Evolutionary conservation across 1,140 invertebrate genomes (phyloP).

Genomic region (Probaryconus sp.): DNA sequence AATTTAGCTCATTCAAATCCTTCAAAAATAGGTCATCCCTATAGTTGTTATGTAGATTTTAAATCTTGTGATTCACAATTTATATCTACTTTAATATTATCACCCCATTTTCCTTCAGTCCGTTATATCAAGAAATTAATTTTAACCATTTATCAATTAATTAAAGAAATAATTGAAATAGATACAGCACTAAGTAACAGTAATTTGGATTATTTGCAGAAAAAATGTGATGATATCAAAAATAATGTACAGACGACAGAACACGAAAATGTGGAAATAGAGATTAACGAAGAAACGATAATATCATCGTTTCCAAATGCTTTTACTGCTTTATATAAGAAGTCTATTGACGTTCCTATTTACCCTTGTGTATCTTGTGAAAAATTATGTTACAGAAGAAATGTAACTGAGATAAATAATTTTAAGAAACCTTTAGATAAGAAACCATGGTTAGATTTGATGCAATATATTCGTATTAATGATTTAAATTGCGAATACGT

Average conservation of each 20-base stretch:
- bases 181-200: not conserved
- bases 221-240: no score
- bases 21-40: constrained; percentile 14
- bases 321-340: constrained; percentile 10
- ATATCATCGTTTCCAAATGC: not conserved
- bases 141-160: not conserved
- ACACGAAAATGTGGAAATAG: no score
- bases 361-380: constrained; percentile 56
- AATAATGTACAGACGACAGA: no score
- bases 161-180: constrained; percentile 6
- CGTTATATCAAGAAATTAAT: constrained; percentile 12
- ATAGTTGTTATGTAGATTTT: constrained; percentile 25
- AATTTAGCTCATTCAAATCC: not conserved
- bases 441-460: constrained; percentile 4
- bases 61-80: constrained; percentile 9
- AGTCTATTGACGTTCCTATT: constrained; percentile 14
- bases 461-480: constrained; percentile 12
- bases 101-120: constrained; percentile 17
- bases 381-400: constrained; percentile 48
- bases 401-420: constrained; percentile 19
- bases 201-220: no score
- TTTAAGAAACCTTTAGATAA: constrained; percentile 7
- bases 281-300: constrained; percentile 18
- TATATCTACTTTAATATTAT: constrained; percentile 25
- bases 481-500: constrained; percentile 17